Base-by-base conservation (phyloP, 2,113 vertebrate genomes). In the Prionailurus bengalensis region DNA sequence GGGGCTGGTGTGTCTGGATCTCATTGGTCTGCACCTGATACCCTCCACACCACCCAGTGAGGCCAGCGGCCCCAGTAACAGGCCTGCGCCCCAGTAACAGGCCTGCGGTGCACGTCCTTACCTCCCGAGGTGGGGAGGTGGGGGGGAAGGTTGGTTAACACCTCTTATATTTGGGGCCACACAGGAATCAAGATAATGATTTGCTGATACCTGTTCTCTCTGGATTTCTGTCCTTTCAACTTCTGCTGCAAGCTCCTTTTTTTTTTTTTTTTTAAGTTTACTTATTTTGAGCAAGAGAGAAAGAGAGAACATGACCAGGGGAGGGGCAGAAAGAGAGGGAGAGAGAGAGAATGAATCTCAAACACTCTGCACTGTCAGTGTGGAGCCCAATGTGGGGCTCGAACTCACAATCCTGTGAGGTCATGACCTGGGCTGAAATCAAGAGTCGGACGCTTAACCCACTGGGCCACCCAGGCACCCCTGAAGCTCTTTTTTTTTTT, bases 41-140 rank as follows among this genome's bases (percentile, higher is more conserved):
- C 1, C 1, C 42, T 25, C 21, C 71, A 31, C 1, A 63, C 14
- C 8, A 23, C 76, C 21, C 0, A 1, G 11, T 16, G 21, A 58
- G 42, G 36, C 16, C 61, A 45, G 65, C 17, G 16, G 13, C 23
- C 58, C 76, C 53, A 23, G 25, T 19, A 53, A 21, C 19, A 74
- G 73, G 21, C 53, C 63, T 79, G 33, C 16, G 23, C 42, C 42
- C 42, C 42, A 45, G 42, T 14, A 53, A 27, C 15, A 68, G 78
- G 21, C 51, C 53, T 71, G 27, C 1, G 5, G 13, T 2, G 10
- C 17, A 53, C 45, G 53, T 29, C 73, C 66, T 61, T 27, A 13
- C 19, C 36, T 42, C 58, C 29, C 8, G 25, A 16, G n/a, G 63
- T 7, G 11, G 45, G 53, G 42, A 58, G 16, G 4, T 3, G 14